Evolutionary conservation across 64 coral and sea anemone genomes (phyloP).

Genomic region (Orbicella faveolata): DNA sequence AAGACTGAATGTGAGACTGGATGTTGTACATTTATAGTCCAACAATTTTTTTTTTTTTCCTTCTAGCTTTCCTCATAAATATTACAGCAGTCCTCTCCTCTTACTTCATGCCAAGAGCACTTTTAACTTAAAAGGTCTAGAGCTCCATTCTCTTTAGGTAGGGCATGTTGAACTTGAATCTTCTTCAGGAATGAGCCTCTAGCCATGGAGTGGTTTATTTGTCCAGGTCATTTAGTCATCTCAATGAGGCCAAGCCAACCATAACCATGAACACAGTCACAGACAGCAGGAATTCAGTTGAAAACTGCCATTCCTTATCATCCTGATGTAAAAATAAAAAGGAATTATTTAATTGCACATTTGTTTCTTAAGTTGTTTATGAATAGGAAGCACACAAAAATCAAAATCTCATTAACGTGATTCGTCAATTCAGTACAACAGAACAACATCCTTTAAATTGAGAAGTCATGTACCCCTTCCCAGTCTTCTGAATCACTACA

Average conservation of each 20-base stretch:
- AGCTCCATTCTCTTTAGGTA: background rate
- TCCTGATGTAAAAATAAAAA: background rate
- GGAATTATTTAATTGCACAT: background rate
- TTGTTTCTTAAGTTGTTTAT: background rate
- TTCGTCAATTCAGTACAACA: no score
- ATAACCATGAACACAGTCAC: slow-evolving; percentile 37
- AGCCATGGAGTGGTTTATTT: background rate
- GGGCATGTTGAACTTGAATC: background rate
- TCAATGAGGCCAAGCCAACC: slow-evolving; percentile 40
- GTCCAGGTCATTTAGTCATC: background rate
- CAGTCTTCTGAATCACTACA: no score
- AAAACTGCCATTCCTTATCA: slow-evolving; percentile 42
- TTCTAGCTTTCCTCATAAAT: no score
- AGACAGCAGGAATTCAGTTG: slow-evolving; percentile 44
- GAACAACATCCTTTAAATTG: no score
- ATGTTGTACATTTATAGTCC: no score
- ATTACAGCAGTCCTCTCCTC: no score
- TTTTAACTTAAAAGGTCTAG: no score
- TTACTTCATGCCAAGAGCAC: no score
- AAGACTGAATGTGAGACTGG: no score
- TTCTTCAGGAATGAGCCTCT: background rate
- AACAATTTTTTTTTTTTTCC: no score
- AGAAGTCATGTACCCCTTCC: no score
- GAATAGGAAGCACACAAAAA: background rate
- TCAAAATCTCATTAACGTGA: background rate